Conservation (phyloP, 2,113 vertebrate genomes). For the Telmatochromis bifrenatus region DNA sequence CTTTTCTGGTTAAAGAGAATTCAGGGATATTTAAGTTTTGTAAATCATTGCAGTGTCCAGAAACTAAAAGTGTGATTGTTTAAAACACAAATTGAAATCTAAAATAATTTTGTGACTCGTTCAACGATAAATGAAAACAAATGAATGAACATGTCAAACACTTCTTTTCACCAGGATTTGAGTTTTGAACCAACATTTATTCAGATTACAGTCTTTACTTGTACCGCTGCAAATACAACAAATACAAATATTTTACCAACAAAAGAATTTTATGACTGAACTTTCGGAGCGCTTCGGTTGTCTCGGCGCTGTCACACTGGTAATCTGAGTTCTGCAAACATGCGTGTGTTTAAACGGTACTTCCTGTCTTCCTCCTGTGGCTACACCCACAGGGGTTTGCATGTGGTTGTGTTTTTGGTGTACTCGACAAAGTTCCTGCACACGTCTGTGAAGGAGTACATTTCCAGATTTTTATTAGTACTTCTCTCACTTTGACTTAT, state of each 20-base stretch:
- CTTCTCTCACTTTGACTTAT: neutral
- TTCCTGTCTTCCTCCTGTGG: neutral
- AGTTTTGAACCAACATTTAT: neutral
- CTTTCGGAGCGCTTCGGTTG: accelerated
- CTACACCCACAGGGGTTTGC: neutral
- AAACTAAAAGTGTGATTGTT: neutral
- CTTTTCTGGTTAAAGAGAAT: neutral
- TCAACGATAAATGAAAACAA: neutral
- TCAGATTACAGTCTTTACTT: neutral
- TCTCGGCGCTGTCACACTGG: neutral
- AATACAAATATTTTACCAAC: neutral
- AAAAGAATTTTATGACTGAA: neutral
- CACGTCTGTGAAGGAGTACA: neutral
- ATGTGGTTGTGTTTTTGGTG: neutral
- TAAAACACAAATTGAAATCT: neutral
- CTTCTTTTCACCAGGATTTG: neutral
- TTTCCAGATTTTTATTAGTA: neutral
- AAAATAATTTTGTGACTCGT: neutral
- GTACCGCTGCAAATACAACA: neutral
- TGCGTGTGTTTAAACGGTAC: neutral
- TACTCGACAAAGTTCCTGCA: neutral
- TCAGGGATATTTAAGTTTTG: neutral
- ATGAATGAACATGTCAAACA: neutral
- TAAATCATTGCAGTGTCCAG: neutral
- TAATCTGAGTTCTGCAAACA: neutral